phyloP scores from a whole-genome alignment of 2,797 vertebrate genomes.

The Rhynchotus rufescens region DNA sequence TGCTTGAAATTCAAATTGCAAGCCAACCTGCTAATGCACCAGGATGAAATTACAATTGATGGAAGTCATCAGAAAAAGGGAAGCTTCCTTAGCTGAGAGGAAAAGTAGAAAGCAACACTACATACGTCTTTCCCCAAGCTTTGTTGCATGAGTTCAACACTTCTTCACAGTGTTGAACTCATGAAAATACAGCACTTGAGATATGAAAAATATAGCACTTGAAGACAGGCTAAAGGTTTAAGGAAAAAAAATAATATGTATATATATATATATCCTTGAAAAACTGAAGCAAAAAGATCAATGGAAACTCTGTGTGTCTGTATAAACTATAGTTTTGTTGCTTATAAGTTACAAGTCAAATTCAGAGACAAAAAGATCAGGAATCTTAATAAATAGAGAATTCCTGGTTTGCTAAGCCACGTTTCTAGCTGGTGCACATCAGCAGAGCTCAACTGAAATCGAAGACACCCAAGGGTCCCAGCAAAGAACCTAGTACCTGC shows the following conservation, averaged over 20 bases:
- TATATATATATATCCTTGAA: not conserved
- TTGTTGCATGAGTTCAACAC: not conserved
- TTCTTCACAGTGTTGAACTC: too few relatives aligned
- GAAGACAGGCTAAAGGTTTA: not conserved
- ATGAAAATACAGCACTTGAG: not conserved
- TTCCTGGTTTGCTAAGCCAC: not conserved
- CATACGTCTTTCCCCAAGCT: not conserved
- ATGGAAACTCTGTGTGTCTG: not conserved
- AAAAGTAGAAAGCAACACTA: not conserved
- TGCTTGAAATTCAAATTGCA: not conserved
- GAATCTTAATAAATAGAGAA: constrained; percentile 1
- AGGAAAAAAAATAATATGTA: too few relatives aligned
- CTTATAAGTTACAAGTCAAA: not conserved
- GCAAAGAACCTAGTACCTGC: not conserved
- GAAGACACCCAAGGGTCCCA: not conserved
- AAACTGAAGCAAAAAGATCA: not conserved
- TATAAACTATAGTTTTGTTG: not conserved
- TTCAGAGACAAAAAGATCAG: not conserved
- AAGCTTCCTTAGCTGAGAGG: not conserved
- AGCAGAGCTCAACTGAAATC: not conserved
- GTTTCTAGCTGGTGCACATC: not conserved
- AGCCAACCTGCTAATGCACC: not conserved
- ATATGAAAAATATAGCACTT: not conserved
- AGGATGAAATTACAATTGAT: not conserved
- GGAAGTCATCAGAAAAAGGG: not conserved